phyloP scores from a whole-genome alignment of 2,797 vertebrate genomes.

The Xiphorhynchus erythropygius region DNA sequence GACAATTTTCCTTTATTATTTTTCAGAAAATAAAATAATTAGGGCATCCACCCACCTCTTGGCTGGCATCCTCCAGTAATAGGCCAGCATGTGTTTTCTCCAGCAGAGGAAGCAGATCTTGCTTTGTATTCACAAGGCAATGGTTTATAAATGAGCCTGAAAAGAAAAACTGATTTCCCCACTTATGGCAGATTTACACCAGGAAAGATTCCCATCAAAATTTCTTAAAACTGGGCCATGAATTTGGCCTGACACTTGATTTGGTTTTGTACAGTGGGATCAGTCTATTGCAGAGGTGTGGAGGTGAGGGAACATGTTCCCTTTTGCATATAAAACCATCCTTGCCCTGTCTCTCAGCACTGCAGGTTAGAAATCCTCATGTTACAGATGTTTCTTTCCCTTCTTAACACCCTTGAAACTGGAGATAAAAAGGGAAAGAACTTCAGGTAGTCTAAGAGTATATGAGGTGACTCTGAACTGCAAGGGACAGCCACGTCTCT shows the following conservation, averaged over 20 bases:
- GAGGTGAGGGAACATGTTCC: not conserved
- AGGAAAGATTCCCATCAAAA: not conserved
- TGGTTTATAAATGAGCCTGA: not conserved
- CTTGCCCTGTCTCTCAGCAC: not conserved
- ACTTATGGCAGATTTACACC: not conserved
- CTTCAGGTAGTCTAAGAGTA: not conserved
- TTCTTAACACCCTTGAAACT: not conserved
- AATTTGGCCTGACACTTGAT: not conserved
- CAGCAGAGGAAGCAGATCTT: not conserved
- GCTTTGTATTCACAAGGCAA: not conserved
- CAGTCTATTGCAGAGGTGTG: not conserved
- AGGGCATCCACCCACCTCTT: not conserved
- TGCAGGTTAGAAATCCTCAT: not conserved
- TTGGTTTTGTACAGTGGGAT: not conserved
- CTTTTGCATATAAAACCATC: not conserved
- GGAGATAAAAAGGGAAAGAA: not conserved
- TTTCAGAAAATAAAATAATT: not conserved
- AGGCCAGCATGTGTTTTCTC: not conserved
- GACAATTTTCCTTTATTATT: not conserved
- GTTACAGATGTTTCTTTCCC: not conserved
- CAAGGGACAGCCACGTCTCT: not conserved
- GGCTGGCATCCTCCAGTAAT: not conserved
- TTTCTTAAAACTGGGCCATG: not conserved
- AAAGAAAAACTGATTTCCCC: not conserved
- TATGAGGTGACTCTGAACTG: accelerated